Evolutionary conservation across 53 echinoderm and acorn worm species (phyloP), one percentile per base, ranked within the genome.

Genomic region (Astropecten irregularis): DNA sequence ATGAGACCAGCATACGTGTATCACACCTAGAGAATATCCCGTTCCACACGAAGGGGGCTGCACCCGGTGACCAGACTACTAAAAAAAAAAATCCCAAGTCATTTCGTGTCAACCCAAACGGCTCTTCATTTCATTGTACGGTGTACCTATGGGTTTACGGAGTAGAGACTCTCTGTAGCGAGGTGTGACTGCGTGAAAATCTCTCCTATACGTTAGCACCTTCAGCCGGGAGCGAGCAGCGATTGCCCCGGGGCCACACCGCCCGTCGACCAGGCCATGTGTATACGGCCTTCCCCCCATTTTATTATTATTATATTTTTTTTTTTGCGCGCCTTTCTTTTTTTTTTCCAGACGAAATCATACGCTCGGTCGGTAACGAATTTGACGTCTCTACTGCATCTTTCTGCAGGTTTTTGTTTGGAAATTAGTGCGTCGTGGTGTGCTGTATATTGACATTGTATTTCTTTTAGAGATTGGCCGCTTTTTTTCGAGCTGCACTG

Each of bases 151-250:
- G 39, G 56, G 14, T 44, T 57, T 79, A 42, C 6, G n/a, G n/a
- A n/a, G n/a, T n/a, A n/a, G n/a, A n/a, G n/a, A n/a, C n/a, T 56
- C 33, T 79, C 61, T 79, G 31, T 79, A 30, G 9, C 21, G 51
- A 74, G 57, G 74, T 74, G 74, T 74, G 27, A 74, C 74, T 19
- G 74, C 74, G 74, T 74, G 74, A 74, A 37, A 74, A 57, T 74
- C 40, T 56, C 34, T 27, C 74, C 56, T 39, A 31, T n/a, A 21
- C 60, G 79, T 47, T 38, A 79, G 60, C 76, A 58, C 79, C 62
- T 48, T 40, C 29, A 60, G 79, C 61, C 29, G 44, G 60, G 61
- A 21, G 46, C 47, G 31, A 62, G 42, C 28, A 19, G 27, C 8
- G n/a, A 23, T 39, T 54, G 56, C 56, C 76, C 76, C 14, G 26